Percentiles rank a stretch among this genome's conserved stretches.
These are phyloP conservation scores for Xiphophorus hellerii DNA, from an alignment of 2,113 vertebrate genomes.

Conservation along the genomic window DNA sequence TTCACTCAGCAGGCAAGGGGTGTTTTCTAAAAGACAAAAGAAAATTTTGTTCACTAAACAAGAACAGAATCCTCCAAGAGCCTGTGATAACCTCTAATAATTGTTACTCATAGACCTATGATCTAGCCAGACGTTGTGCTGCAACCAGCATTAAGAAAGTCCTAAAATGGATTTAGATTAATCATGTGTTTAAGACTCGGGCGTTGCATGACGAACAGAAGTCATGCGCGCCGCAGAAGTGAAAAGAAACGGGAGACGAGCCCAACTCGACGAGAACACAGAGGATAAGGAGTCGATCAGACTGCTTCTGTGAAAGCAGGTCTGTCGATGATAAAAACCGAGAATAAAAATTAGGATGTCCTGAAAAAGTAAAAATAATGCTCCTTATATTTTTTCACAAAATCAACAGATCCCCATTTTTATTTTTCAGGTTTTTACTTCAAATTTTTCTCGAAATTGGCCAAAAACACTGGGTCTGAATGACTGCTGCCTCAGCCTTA, in stretches of 20 bases:
- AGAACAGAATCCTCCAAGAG: conserved; percentile 20
- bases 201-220: conserved; percentile 64
- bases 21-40: conserved; percentile 17
- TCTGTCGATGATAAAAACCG: too few relatives aligned
- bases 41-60: background rate
- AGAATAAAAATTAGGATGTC: too few relatives aligned
- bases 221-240: conserved; percentile 58
- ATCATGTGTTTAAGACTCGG: conserved; percentile 73
- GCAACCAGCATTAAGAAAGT: conserved; percentile 46
- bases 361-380: too few relatives aligned
- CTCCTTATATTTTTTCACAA: too few relatives aligned
- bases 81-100: conserved; percentile 33
- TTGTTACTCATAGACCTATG: conserved; percentile 27
- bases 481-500: too few relatives aligned
- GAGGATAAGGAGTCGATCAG: too few relatives aligned
- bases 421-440: too few relatives aligned
- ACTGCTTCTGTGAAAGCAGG: too few relatives aligned
- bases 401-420: too few relatives aligned
- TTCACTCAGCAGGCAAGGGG: background rate
- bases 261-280: too few relatives aligned
- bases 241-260: conserved; percentile 32
- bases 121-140: conserved; percentile 12
- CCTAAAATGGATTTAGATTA: conserved; percentile 60
- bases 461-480: too few relatives aligned
- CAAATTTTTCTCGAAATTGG: too few relatives aligned